A percentile compares a stretch with the other conserved stretches of the same genome.
Conservation (phyloP, 2,113 vertebrate species). For the Mellivora capensis region DNA sequence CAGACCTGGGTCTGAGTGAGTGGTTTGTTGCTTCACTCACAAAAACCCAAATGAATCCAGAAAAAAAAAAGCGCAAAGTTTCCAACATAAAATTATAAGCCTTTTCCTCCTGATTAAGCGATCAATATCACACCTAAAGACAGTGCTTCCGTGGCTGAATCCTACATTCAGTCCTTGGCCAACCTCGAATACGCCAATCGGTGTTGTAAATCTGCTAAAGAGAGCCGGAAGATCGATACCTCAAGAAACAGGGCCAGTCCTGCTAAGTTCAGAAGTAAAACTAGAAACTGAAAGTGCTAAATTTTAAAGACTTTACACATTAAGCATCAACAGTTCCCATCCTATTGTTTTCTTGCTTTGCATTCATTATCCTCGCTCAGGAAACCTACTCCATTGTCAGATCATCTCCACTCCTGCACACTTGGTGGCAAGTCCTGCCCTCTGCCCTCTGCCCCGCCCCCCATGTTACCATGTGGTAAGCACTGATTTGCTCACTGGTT, state of each 20-base stretch:
- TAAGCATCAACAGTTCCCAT: not conserved
- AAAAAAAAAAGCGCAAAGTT: not conserved
- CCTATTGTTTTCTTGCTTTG: not conserved
- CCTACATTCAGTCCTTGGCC: not conserved
- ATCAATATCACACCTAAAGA: not conserved
- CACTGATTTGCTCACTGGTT: not conserved
- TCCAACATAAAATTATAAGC: not conserved
- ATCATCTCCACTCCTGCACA: not conserved
- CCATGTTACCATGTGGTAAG: not conserved
- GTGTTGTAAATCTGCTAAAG: not conserved
- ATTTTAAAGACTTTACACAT: not conserved
- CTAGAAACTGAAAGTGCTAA: not conserved
- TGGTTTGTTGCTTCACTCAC: not conserved
- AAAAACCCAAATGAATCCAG: constrained; percentile 9
- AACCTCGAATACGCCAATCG: not conserved
- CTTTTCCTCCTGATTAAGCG: not conserved
- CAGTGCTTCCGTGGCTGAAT: not conserved
- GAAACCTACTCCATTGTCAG: not conserved
- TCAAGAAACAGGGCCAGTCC: not conserved
- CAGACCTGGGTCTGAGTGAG: not conserved
- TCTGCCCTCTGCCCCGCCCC: not conserved
- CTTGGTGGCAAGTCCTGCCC: not conserved
- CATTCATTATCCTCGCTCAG: not conserved
- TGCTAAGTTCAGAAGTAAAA: not conserved
- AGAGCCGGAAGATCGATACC: not conserved